phyloP scores from a whole-genome alignment of 2,113 vertebrate species.

The Erythrocebus patas region DNA sequence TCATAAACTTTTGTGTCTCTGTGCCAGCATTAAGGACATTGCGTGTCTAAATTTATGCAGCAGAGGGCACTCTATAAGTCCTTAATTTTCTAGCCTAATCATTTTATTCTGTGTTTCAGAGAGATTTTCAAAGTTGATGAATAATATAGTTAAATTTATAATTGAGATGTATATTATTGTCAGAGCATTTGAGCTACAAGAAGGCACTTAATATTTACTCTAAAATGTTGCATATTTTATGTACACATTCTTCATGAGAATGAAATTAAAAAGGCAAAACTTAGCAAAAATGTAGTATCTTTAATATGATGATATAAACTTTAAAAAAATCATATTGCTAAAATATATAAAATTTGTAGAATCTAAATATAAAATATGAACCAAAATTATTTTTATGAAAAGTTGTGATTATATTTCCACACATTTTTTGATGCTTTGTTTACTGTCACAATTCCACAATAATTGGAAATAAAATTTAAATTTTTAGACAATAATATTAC shows the following conservation, averaged over 20 bases:
- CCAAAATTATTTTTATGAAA: background rate
- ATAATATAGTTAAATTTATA: background rate
- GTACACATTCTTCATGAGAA: background rate
- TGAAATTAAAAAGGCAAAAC: background rate
- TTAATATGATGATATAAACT: background rate
- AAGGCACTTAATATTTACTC: background rate
- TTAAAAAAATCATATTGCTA: background rate
- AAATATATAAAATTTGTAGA: background rate
- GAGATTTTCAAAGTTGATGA: background rate
- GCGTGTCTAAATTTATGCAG: background rate
- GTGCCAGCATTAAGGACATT: background rate
- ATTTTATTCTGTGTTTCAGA: background rate
- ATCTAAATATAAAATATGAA: background rate
- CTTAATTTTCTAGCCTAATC: conserved; percentile 12
- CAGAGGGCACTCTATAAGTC: conserved; percentile 26
- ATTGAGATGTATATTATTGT: background rate
- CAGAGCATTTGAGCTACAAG: background rate
- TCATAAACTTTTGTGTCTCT: background rate
- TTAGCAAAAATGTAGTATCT: background rate
- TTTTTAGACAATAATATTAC: background rate
- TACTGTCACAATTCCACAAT: background rate
- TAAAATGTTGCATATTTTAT: background rate
- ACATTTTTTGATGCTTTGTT: background rate
- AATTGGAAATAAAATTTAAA: background rate
- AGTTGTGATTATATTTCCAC: background rate